Conservation (phyloP, 2,797 vertebrate species). For the Pseudochromis fuscus region DNA sequence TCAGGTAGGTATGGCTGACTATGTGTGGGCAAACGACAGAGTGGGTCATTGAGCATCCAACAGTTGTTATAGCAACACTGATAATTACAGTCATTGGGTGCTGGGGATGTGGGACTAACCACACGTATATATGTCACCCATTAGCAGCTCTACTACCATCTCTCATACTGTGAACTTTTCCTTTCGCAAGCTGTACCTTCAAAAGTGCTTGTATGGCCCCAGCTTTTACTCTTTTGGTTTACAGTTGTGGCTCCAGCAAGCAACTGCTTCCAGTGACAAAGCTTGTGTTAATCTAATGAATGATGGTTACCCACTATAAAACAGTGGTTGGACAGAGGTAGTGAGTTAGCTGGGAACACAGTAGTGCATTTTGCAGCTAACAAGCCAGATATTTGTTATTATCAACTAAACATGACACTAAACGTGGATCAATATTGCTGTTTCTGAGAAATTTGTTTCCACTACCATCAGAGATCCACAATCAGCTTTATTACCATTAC, state of each 20-base stretch:
- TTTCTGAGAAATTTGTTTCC: background rate
- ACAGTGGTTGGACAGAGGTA: background rate
- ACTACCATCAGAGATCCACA: background rate
- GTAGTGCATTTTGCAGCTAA: background rate
- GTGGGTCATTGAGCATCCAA: conserved; percentile 56
- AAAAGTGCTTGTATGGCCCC: background rate
- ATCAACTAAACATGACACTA: background rate
- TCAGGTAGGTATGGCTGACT: conserved; percentile 85
- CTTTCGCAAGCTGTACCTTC: background rate
- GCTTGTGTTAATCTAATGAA: background rate
- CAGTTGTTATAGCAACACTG: conserved; percentile 82
- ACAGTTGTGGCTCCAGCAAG: background rate
- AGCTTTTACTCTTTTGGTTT: conserved; percentile 1
- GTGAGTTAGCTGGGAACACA: background rate
- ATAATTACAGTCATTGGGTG: conserved; percentile 83
- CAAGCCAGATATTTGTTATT: background rate
- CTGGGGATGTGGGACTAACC: conserved; percentile 58
- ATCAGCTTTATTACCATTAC: background rate
- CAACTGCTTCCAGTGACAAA: background rate
- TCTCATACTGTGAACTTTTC: background rate
- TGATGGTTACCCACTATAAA: background rate
- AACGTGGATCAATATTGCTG: background rate
- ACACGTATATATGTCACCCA: conserved; percentile 27
- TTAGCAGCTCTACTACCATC: conserved; percentile 23
- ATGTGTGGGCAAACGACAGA: conserved; percentile 27